Conservation (phyloP, 1,140 invertebrate species). For the Bombus turneri region DNA sequence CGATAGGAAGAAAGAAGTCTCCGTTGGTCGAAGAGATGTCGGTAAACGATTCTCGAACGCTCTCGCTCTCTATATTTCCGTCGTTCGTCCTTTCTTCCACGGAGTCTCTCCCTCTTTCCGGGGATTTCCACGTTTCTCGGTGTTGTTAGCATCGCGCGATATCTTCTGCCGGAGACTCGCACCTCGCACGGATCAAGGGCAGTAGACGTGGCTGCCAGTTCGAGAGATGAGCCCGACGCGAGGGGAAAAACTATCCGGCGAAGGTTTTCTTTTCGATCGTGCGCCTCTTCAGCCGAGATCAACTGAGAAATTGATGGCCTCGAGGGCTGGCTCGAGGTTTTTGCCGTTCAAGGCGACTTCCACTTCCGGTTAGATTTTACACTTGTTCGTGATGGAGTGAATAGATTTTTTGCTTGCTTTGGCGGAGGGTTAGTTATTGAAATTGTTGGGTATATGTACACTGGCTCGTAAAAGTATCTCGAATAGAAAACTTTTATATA, state of each 20-base stretch:
- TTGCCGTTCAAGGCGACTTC: too few relatives aligned
- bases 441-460: too few relatives aligned
- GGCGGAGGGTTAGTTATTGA: too few relatives aligned
- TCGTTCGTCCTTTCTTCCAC: not conserved
- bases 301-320: not conserved
- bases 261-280: not conserved
- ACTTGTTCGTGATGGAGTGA: not conserved
- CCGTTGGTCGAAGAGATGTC: constrained; percentile 37
- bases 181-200: not conserved
- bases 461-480: too few relatives aligned
- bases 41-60: constrained; percentile 52
- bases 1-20: constrained; percentile 38
- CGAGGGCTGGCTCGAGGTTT: not conserved
- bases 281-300: not conserved
- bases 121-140: not conserved
- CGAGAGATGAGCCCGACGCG: not conserved
- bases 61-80: not conserved
- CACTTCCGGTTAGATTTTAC: not conserved
- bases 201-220: not conserved
- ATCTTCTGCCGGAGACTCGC: not conserved
- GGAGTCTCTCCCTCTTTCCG: not conserved
- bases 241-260: not conserved
- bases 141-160: not conserved
- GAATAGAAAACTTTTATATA: too few relatives aligned
- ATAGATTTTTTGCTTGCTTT: not conserved